phyloP scores from a whole-genome alignment of 2,888 invertebrate genomes.

The Drosophila formosana region DNA sequence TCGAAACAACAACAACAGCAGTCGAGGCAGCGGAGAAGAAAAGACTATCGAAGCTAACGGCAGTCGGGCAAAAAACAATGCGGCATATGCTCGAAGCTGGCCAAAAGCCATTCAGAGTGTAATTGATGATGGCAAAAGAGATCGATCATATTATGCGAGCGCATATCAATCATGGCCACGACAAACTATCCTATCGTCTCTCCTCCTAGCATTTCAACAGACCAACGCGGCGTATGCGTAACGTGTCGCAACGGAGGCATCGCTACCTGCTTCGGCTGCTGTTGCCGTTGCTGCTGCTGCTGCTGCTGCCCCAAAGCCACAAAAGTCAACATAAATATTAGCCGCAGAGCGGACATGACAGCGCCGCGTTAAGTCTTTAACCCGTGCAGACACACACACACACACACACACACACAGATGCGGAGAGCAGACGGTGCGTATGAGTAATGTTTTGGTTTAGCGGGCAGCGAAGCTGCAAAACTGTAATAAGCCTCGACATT shows the following conservation, averaged over 20 bases:
- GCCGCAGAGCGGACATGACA: constrained; percentile 33
- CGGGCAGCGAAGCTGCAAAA: constrained; percentile 50
- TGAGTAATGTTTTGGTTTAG: constrained; percentile 67
- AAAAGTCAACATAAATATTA: constrained; percentile 65
- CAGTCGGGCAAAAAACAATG: constrained; percentile 48
- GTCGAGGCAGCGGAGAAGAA: neutral
- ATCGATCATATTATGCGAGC: constrained; percentile 79
- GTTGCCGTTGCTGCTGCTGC: constrained; percentile 6
- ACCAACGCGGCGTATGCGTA: constrained; percentile 72
- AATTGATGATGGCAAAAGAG: constrained; percentile 80
- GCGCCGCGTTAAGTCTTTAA: constrained; percentile 33
- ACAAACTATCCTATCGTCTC: constrained; percentile 62
- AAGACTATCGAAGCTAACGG: constrained; percentile 63
- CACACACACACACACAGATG: neutral
- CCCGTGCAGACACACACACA: constrained; percentile 35
- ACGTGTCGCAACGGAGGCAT: constrained; percentile 72
- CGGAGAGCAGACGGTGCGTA: constrained; percentile 68
- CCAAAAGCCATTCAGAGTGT: constrained; percentile 73
- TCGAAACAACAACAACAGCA: constrained; percentile 5
- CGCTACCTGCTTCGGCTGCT: constrained; percentile 21
- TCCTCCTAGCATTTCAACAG: constrained; percentile 21
- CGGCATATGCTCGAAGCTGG: constrained; percentile 31
- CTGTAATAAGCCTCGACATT: constrained; percentile 70
- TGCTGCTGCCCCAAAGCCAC: constrained; percentile 56
- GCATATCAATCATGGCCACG: constrained; percentile 79